A percentile compares a stretch with the other conserved stretches of the same genome.
Conservation (phyloP, 2,113 vertebrate genomes). For the Pycnonotus jocosus region DNA sequence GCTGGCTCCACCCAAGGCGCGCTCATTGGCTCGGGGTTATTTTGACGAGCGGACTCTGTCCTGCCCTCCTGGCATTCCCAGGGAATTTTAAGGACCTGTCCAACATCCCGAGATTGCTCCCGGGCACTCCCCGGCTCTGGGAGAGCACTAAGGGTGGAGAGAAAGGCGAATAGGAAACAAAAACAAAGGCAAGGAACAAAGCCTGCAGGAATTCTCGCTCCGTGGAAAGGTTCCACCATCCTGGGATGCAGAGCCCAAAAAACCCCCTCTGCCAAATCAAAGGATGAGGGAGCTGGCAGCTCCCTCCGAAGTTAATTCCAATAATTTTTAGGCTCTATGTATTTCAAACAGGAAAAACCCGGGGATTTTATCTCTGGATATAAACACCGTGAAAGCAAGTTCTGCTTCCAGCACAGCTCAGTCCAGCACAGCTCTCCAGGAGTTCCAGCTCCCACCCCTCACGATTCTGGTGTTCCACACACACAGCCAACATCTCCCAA, state of each 20-base stretch:
- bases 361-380: background rate
- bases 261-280: background rate
- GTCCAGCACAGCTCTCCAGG: background rate
- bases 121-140: background rate
- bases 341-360: background rate
- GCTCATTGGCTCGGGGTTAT: conserved; percentile 74
- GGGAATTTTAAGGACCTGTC: background rate
- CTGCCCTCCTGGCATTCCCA: background rate
- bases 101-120: background rate
- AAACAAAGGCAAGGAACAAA: background rate
- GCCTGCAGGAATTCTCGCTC: background rate
- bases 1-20: conserved; percentile 72
- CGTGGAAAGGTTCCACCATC: background rate
- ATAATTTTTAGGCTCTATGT: background rate
- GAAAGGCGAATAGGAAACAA: background rate
- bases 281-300: background rate
- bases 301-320: background rate
- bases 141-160: fast-evolving
- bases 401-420: too few species aligned
- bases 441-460: background rate
- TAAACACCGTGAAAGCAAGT: background rate
- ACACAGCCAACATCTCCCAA: fast-evolving
- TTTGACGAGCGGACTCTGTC: conserved; percentile 39
- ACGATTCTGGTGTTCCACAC: fast-evolving
- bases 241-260: background rate